These are phyloP conservation scores for Lampropteryx suffumata DNA, from an alignment of 2,888 invertebrate genomes.

Conservation along the genomic window DNA sequence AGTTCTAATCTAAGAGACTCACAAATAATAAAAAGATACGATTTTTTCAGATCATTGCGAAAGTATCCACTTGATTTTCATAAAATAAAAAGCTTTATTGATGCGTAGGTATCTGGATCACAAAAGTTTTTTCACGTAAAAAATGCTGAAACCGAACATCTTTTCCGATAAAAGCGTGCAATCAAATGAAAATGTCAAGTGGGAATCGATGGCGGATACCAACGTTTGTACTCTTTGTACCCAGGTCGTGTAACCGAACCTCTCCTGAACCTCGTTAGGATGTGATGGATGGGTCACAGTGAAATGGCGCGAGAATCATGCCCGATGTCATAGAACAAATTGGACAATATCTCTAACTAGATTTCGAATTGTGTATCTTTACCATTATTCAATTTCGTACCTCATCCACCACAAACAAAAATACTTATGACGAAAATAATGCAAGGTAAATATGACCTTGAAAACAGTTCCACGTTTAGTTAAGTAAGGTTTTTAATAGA, in stretches of 20 bases:
- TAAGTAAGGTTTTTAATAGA: neutral
- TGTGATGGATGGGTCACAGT: slow-evolving; percentile 52
- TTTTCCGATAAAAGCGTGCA: slow-evolving; percentile 4
- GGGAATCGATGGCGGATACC: slow-evolving; percentile 54
- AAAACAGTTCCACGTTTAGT: too few species aligned
- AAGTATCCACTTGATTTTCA: too few species aligned
- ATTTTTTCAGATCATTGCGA: too few species aligned
- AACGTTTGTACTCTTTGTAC: slow-evolving; percentile 38
- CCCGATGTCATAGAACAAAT: slow-evolving; percentile 44
- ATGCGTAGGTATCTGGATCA: neutral
- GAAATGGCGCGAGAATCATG: slow-evolving; percentile 35
- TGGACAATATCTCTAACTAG: slow-evolving; percentile 41
- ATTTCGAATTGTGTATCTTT: slow-evolving; percentile 35
- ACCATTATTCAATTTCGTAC: slow-evolving; percentile 27
- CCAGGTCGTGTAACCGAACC: slow-evolving; percentile 11
- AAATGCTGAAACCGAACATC: neutral
- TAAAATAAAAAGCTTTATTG: too few species aligned
- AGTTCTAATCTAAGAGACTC: too few species aligned
- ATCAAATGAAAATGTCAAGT: slow-evolving; percentile 40
- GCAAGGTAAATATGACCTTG: too few species aligned
- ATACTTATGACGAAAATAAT: neutral
- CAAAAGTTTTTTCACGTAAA: neutral
- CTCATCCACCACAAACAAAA: slow-evolving; percentile 6
- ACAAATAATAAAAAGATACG: too few species aligned
- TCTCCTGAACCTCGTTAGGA: slow-evolving; percentile 52